phyloP scores from a whole-genome alignment of 2,888 invertebrate species.

The Andrena dorsata region DNA sequence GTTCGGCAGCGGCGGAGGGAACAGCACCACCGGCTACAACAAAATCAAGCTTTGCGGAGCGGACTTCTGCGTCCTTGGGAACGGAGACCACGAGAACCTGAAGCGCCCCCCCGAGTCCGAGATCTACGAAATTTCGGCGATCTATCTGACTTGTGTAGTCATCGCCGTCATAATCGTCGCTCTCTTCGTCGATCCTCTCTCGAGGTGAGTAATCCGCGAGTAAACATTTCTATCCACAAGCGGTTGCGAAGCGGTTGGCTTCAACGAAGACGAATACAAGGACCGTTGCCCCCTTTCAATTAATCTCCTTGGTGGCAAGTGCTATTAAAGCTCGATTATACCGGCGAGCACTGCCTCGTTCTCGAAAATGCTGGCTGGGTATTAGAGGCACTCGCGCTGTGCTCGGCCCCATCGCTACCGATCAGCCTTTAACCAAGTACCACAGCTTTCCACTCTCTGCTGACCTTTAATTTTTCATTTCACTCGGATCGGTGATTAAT shows the following conservation, averaged over 20 bases:
- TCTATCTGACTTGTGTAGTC: slow-evolving; percentile 94
- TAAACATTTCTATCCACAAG: too few relatives aligned
- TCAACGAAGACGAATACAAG: too few relatives aligned
- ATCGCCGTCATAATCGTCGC: slow-evolving; percentile 95
- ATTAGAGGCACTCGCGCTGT: neutral
- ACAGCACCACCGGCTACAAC: slow-evolving; percentile 84
- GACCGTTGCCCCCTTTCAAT: too few relatives aligned
- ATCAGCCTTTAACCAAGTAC: slow-evolving; percentile 3
- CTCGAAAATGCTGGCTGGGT: neutral
- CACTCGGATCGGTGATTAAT: slow-evolving; percentile 26
- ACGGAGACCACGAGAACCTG: slow-evolving; percentile 90
- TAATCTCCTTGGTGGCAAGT: too few relatives aligned
- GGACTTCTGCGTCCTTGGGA: slow-evolving; percentile 92
- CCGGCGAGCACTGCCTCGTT: neutral
- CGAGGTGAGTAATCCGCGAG: slow-evolving; percentile 87
- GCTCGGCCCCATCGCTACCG: neutral
- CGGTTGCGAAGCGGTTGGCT: too few relatives aligned
- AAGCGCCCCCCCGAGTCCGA: slow-evolving; percentile 93
- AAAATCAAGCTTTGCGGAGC: slow-evolving; percentile 90
- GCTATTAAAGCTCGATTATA: too few relatives aligned
- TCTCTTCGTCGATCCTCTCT: slow-evolving; percentile 95
- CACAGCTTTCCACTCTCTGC: slow-evolving; percentile 27
- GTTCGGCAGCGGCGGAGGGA: slow-evolving; percentile 86
- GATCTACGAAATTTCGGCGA: slow-evolving; percentile 95
- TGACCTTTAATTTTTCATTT: slow-evolving; percentile 47